These are phyloP conservation scores for Torymus texanus DNA, from an alignment of 2,888 invertebrate species.

Conservation along the genomic window DNA sequence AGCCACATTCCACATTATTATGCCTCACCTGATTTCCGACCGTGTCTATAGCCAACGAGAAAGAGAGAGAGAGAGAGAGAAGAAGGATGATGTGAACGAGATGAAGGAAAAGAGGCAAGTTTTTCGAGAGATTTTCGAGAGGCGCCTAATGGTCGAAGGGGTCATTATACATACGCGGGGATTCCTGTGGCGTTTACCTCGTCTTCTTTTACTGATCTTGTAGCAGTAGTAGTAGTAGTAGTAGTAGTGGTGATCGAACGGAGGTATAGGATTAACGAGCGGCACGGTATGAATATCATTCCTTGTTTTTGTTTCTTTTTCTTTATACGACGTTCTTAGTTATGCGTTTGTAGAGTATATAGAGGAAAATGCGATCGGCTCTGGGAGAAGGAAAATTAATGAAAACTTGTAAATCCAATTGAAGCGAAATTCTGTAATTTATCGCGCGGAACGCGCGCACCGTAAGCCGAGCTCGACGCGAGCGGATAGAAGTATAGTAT, in stretches of 20 bases:
- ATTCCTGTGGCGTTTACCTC: too few species aligned
- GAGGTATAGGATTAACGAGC: too few species aligned
- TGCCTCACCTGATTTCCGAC: slow-evolving; percentile 62
- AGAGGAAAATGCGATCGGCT: too few species aligned
- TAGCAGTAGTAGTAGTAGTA: too few species aligned
- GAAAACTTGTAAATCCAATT: slow-evolving; percentile 42
- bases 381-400: neutral
- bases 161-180: slow-evolving; percentile 1
- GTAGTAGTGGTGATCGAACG: too few species aligned
- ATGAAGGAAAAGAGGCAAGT: neutral
- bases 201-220: too few species aligned
- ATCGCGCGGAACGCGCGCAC: slow-evolving; percentile 19
- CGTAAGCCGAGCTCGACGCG: slow-evolving; percentile 12
- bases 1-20: slow-evolving; percentile 67
- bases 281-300: too few species aligned
- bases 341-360: too few species aligned
- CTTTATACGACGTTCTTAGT: too few species aligned
- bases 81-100: slow-evolving; percentile 27
- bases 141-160: slow-evolving; percentile 10
- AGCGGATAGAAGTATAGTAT: too few species aligned
- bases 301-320: too few species aligned
- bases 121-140: slow-evolving; percentile 37
- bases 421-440: slow-evolving; percentile 44
- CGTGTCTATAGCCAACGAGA: neutral
- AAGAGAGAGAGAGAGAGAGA: neutral